Evolutionary conservation across 2,888 invertebrate species (phyloP), one percentile per base, ranked within the genome.

Genomic region (Lymantria dispar): DNA sequence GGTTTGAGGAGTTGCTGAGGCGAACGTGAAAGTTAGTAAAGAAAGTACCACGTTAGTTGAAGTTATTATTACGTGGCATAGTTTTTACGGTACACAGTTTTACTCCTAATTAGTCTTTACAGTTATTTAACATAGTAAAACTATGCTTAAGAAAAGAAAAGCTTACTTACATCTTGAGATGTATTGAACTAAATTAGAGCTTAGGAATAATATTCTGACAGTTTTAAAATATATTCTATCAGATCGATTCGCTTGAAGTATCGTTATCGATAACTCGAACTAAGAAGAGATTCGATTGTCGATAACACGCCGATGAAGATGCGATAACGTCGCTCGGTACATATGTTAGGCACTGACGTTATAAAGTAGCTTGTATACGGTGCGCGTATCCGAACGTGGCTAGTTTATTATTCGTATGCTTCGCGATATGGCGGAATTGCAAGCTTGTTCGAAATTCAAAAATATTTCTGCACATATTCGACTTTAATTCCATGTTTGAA

Each of bases 261-360:
- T 71, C 73, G 77, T 76, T 79, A 78, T 77, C 76, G 72, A 64
- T 65, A 67, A 60, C 60, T 57, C 61, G 65, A 67, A 60, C 64
- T 64, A 50, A 70, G 70, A 62, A 60, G 64, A 73, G 85, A 87
- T 85, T 74, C 76, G 76, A 80, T 78, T 69, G 76, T 56, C 70
- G 87, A 87, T 87, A 84, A 72, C 58, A 66, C 74, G 64, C 72
- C 74, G 84, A 85, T 85, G 70, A 60, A 56, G 62, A 56, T 48
- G 59, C 76, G 86, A 85, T 86, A 85, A 76, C 77, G 81, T 79
- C 80, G 63, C 67, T 49, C 51, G 66, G 62, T 78, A 83, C 84
- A 84, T 81, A 78, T 85, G 85, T 84, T 80, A 74, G 64, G 39
- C 58, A 61, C 76, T 75, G 80, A 80, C 76, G 74, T 76, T 83